phyloP scores from a whole-genome alignment of 2,797 vertebrate genomes.

The Sebastes taczanowskii region DNA sequence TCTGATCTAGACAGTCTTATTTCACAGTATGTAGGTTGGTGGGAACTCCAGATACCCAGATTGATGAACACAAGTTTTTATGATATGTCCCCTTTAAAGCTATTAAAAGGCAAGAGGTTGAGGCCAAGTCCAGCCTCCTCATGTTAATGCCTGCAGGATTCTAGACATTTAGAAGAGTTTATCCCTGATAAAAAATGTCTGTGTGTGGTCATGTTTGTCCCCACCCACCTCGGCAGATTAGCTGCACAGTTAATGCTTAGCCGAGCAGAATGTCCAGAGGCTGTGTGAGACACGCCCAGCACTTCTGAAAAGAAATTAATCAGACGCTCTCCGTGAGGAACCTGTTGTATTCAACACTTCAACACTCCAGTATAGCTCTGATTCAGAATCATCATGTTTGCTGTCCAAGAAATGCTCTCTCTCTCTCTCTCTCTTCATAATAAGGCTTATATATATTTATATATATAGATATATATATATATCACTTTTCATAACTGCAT shows the following conservation, averaged over 20 bases:
- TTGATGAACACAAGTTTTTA: neutral
- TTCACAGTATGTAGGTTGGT: too few species aligned
- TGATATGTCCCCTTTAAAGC: neutral
- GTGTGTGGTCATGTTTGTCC: constrained; percentile 48
- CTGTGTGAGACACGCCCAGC: neutral
- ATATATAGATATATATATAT: neutral
- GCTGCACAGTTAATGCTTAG: constrained; percentile 29
- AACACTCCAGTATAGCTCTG: neutral
- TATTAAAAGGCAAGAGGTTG: constrained; percentile 2
- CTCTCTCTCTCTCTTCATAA: constrained; percentile 10
- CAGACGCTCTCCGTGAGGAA: neutral
- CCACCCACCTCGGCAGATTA: constrained; percentile 52
- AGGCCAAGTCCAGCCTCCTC: neutral
- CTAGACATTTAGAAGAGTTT: constrained; percentile 15
- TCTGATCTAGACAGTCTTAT: too few species aligned
- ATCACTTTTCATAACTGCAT: constrained; percentile 36
- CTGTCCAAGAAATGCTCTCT: constrained; percentile 27
- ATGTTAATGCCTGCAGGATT: constrained; percentile 16
- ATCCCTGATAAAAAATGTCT: neutral
- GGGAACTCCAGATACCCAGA: neutral
- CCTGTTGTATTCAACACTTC: neutral
- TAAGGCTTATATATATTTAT: neutral
- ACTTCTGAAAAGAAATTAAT: neutral
- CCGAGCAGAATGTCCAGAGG: constrained; percentile 5
- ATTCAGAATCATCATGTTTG: constrained; percentile 28